A percentile compares a stretch with the other conserved stretches of the same genome.
Conservation (phyloP, 1,140 invertebrate genomes). For the Magallana ariakensis region DNA sequence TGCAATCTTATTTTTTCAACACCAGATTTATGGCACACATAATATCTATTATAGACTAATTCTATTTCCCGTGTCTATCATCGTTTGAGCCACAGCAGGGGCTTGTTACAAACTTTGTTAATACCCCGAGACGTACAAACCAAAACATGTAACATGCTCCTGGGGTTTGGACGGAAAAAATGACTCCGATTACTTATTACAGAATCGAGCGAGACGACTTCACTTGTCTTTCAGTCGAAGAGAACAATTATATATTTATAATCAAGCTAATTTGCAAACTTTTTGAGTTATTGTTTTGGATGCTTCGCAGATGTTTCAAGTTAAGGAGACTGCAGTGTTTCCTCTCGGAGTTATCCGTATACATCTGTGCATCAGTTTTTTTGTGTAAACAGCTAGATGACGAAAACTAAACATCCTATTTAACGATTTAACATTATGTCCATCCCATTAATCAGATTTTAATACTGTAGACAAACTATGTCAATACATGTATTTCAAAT, state of each 20-base stretch:
- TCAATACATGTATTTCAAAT: too few species aligned
- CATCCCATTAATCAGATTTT: neutral
- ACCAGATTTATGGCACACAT: too few species aligned
- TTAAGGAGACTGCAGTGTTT: constrained; percentile 1
- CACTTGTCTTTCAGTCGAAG: neutral
- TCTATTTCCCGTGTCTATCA: too few species aligned
- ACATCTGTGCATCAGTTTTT: neutral
- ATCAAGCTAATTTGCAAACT: neutral
- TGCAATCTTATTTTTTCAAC: too few species aligned
- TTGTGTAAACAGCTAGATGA: constrained; percentile 8
- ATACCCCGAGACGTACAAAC: too few species aligned
- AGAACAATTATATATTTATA: neutral
- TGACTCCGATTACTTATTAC: neutral
- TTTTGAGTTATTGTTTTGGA: neutral
- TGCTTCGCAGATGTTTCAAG: neutral
- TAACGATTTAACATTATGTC: neutral
- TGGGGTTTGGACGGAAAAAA: neutral
- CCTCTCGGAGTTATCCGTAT: neutral
- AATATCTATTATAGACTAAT: too few species aligned
- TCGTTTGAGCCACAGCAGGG: too few species aligned
- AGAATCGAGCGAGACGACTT: too few species aligned
- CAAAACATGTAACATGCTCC: too few species aligned
- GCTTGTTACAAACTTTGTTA: too few species aligned
- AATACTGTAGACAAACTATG: neutral
- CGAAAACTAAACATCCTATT: neutral